These are phyloP conservation scores for Sinocyclocheilus rhinocerous DNA, from an alignment of 2,113 vertebrate genomes.

Conservation along the genomic window DNA sequence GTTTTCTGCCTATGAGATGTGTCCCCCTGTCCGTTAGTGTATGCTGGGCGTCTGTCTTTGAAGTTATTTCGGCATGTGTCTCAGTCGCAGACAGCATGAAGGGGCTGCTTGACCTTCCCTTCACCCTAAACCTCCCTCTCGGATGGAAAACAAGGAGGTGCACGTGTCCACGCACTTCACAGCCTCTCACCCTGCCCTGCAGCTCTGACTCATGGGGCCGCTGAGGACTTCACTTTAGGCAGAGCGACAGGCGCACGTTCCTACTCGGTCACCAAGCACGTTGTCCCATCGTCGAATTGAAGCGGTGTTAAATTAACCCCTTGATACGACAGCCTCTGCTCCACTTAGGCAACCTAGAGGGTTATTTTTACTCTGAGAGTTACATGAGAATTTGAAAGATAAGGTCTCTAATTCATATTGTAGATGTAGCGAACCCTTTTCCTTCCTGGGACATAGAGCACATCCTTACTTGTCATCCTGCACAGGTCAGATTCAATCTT, in stretches of 20 bases:
- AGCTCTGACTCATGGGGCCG: conserved; percentile 28
- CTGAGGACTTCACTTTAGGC: conserved; percentile 25
- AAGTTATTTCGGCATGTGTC: conserved; percentile 56
- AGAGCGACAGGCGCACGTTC: not conserved
- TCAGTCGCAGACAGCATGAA: conserved; percentile 55
- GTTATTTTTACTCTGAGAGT: conserved; percentile 49
- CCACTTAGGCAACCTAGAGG: conserved; percentile 36
- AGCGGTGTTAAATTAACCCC: conserved; percentile 54
- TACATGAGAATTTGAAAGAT: conserved; percentile 30
- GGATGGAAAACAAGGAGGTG: conserved; percentile 50
- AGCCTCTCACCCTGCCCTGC: conserved; percentile 51
- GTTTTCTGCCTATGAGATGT: conserved; percentile 45
- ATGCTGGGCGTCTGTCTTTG: conserved; percentile 38
- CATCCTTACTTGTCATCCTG: not conserved
- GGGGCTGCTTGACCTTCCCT: conserved; percentile 49
- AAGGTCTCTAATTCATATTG: not conserved
- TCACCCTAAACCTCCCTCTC: conserved; percentile 34
- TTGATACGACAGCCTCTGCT: conserved; percentile 41
- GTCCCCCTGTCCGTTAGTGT: conserved; percentile 30
- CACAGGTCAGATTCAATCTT: not conserved
- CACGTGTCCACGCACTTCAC: conserved; percentile 54
- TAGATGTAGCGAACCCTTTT: not conserved
- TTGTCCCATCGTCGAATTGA: conserved; percentile 48
- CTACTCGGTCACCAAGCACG: conserved; percentile 52
- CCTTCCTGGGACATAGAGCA: not conserved